These are phyloP conservation scores for Aphelocoma coerulescens DNA, from an alignment of 2,113 vertebrate genomes.

Conservation along the genomic window DNA sequence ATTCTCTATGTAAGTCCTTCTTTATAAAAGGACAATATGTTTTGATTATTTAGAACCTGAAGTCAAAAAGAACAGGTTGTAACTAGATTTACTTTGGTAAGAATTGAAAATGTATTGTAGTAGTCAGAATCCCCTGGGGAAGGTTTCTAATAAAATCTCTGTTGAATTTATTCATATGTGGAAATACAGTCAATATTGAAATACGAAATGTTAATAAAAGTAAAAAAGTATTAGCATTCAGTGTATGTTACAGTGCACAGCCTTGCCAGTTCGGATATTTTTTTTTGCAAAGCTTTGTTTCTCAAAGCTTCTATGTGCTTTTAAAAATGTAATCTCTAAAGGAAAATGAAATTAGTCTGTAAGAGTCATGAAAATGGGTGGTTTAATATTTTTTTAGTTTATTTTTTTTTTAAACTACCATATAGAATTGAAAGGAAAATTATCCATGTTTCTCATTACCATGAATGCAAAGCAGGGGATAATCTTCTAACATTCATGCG, in stretches of 20 bases:
- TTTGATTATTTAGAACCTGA: conserved; percentile 13
- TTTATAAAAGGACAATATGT: not conserved
- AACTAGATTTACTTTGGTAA: not conserved
- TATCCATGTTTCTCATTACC: not conserved
- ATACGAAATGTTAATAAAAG: not conserved
- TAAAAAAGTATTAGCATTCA: not conserved
- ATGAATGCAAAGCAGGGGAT: not conserved
- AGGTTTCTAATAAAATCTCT: conserved; percentile 16
- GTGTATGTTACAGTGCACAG: not conserved
- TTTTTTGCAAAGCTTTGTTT: not conserved
- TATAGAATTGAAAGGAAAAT: not conserved
- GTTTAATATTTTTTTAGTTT: not conserved
- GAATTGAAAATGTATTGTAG: not conserved
- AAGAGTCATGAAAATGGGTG: not conserved
- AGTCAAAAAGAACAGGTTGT: not conserved
- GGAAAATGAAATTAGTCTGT: not conserved
- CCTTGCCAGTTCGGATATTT: not conserved
- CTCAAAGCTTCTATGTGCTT: not conserved
- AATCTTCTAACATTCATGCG: not conserved
- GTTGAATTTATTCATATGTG: conserved; percentile 11
- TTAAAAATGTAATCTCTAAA: not conserved
- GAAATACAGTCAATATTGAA: conserved; percentile 12
- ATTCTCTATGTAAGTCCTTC: not conserved
- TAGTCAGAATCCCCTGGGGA: not conserved
- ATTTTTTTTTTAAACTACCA: not conserved